Evolutionary conservation across 1,140 invertebrate genomes (phyloP).

Genomic region (Ips nitidus): DNA sequence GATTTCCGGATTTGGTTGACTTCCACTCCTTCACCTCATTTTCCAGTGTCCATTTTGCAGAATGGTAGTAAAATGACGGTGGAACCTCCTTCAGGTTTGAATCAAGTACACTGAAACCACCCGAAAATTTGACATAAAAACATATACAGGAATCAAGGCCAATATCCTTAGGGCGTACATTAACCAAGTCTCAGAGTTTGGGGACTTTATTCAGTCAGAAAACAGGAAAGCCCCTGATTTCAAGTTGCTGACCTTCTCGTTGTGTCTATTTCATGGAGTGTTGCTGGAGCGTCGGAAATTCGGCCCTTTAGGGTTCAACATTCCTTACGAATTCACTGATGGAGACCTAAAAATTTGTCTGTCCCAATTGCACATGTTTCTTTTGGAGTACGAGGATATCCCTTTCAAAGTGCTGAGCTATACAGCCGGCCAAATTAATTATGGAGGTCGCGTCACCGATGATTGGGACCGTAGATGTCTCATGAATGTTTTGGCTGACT

Average conservation of each 20-base stretch:
- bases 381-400: slow-evolving; percentile 63
- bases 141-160: slow-evolving; percentile 54
- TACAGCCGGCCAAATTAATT: slow-evolving; percentile 81
- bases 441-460: slow-evolving; percentile 83
- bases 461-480: slow-evolving; percentile 81
- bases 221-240: slow-evolving; percentile 60
- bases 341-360: slow-evolving; percentile 74
- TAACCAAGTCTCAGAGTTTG: slow-evolving; percentile 56
- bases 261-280: slow-evolving; percentile 71
- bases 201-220: slow-evolving; percentile 58
- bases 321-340: slow-evolving; percentile 73
- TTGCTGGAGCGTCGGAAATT: slow-evolving; percentile 71
- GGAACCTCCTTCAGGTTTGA: slow-evolving; percentile 65
- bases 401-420: slow-evolving; percentile 63
- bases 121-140: not conserved
- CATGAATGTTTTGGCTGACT: slow-evolving; percentile 69
- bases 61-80: slow-evolving; percentile 74
- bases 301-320: slow-evolving; percentile 74
- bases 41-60: slow-evolving; percentile 70
- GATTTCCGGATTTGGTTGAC: slow-evolving; percentile 75
- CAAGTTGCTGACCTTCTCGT: slow-evolving; percentile 66
- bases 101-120: not conserved
- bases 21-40: slow-evolving; percentile 64
- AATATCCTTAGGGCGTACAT: slow-evolving; percentile 67
- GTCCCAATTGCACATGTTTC: slow-evolving; percentile 68